Percentiles rank a stretch among this genome's conserved stretches.
These are phyloP conservation scores for Anarsia innoxiella DNA, from an alignment of 2,888 invertebrate species.

Conservation along the genomic window DNA sequence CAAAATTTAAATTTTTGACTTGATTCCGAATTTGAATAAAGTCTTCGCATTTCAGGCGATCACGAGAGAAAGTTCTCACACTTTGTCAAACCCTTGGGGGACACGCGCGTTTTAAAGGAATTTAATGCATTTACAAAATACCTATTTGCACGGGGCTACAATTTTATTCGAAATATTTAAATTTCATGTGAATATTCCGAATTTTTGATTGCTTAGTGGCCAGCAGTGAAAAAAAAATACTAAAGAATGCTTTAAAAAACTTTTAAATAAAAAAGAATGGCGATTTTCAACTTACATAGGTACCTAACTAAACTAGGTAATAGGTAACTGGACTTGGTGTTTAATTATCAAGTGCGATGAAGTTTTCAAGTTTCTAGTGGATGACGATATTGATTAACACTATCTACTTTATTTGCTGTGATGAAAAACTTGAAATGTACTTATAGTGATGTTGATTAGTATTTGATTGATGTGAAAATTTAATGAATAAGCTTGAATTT, in stretches of 20 bases:
- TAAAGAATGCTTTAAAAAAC: no score
- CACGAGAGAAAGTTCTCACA: constrained; percentile 50
- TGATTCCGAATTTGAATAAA: constrained; percentile 2
- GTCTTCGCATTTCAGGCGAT: constrained; percentile 17
- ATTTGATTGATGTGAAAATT: not conserved
- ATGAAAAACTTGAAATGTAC: no score
- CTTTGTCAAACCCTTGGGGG: constrained; percentile 33
- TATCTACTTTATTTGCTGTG: not conserved
- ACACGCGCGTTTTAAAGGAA: constrained; percentile 18
- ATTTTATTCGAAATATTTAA: not conserved
- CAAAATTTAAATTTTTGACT: not conserved
- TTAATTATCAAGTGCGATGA: not conserved
- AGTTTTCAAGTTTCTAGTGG: not conserved
- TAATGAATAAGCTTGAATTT: not conserved
- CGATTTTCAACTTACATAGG: no score
- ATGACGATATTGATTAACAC: not conserved
- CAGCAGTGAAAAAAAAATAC: not conserved
- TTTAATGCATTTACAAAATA: constrained; percentile 18
- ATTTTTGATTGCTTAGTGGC: not conserved
- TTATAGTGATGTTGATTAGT: no score
- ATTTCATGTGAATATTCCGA: not conserved
- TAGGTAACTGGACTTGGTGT: not conserved
- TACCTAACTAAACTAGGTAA: no score
- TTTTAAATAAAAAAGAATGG: no score
- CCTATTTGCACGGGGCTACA: constrained; percentile 16